Evolutionary conservation across 2,113 vertebrate genomes (phyloP), one percentile per base, ranked within the genome.

Genomic region (Prolemur simus): DNA sequence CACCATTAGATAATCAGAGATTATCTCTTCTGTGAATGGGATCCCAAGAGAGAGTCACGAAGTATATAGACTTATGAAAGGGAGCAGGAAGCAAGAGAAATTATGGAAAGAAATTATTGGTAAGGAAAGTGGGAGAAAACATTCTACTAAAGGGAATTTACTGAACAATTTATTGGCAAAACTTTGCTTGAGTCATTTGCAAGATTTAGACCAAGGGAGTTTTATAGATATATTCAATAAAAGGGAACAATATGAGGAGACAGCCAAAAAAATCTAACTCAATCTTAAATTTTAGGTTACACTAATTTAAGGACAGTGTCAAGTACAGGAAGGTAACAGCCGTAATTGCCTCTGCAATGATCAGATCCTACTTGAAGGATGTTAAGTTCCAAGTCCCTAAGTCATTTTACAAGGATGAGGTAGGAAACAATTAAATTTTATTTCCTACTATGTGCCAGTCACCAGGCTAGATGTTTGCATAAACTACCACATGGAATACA

Each of bases 171-270:
- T 87, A 39, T 90, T 83, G 66, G 23, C 25, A 87, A 91, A 14
- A 11, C 8, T 84, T 81, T 17, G 8, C 20, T 88, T 93, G 45
- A 96, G 5, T 56, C n/a, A 77, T 42, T 94, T 15, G 82, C 17
- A 92, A 83, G 17, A 91, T 15, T 71, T 92, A 93, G 21, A 58
- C 1, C 13, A 34, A 18, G 1, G 23, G 6, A 5, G 2, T 52
- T 86, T 95, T 56, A 94, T 15, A 93, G 17, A 68, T 6, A 86
- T 93, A 66, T 76, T 95, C 11, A 95, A 25, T 77, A 86, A 63
- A 93, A 20, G 2, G 1, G 1, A 54, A 54, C 17, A 90, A 25
- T 47, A 58, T 85, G 10, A 93, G 6, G 12, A 69, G 7, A 69
- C 3, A 18, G 21, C 11, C 25, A 42, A 34, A 77, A 89, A 76